Conservation (phyloP, 2,797 vertebrate genomes). For the Onychomys leucogaster region DNA sequence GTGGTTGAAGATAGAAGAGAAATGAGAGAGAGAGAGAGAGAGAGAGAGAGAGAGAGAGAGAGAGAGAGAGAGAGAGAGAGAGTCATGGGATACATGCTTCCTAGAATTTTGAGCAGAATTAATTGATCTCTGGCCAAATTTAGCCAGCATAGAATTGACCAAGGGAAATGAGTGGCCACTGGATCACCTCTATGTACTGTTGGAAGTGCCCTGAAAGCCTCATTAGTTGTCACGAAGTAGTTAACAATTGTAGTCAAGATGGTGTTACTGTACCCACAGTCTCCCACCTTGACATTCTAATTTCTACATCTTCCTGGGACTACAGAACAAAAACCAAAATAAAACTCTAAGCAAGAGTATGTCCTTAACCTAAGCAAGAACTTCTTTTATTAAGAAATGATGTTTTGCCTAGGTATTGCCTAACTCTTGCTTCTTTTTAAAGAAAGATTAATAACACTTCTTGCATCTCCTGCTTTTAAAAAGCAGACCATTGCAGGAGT, state of each 20-base stretch:
- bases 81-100: background rate
- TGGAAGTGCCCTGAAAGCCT: background rate
- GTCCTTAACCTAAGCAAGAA: background rate
- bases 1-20: background rate
- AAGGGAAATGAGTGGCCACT: background rate
- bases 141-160: background rate
- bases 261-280: background rate
- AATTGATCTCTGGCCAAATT: conserved; percentile 44
- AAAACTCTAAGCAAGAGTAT: background rate
- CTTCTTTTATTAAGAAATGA: conserved; percentile 59
- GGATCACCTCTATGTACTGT: background rate
- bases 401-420: background rate
- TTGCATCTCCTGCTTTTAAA: conserved; percentile 55
- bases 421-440: background rate
- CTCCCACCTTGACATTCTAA: background rate
- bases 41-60: background rate
- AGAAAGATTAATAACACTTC: conserved; percentile 9
- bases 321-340: background rate
- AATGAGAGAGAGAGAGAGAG: background rate
- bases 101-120: background rate
- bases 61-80: too few species aligned
- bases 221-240: conserved; percentile 7
- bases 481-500: background rate
- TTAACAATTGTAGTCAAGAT: conserved; percentile 8
- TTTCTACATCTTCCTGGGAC: conserved; percentile 27